These are phyloP conservation scores for Aporophyla nigra DNA, from an alignment of 2,888 invertebrate genomes.

Conservation along the genomic window DNA sequence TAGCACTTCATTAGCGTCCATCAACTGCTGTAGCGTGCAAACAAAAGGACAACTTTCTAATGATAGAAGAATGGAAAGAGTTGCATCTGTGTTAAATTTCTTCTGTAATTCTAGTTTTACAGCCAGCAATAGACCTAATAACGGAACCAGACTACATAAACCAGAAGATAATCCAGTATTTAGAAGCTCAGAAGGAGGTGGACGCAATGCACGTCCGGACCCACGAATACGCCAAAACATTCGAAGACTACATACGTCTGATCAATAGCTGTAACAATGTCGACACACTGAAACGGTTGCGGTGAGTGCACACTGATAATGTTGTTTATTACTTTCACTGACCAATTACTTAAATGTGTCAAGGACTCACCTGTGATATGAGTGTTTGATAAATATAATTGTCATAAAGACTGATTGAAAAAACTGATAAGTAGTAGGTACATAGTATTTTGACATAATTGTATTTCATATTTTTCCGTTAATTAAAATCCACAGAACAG, in stretches of 20 bases:
- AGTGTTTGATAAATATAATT: conserved; percentile 25
- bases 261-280: conserved; percentile 95
- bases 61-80: not conserved
- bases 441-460: conserved; percentile 3
- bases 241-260: conserved; percentile 96
- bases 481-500: conserved; percentile 6
- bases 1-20: too few relatives aligned
- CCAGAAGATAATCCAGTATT: conserved; percentile 95
- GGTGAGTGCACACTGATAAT: conserved; percentile 87
- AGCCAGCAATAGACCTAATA: conserved; percentile 95
- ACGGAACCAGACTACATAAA: conserved; percentile 98
- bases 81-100: not conserved
- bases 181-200: conserved; percentile 95
- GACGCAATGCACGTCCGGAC: conserved; percentile 95
- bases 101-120: conserved; percentile 92
- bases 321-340: conserved; percentile 62
- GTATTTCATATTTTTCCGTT: conserved; percentile 1
- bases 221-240: conserved; percentile 96
- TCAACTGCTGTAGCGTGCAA: too few relatives aligned
- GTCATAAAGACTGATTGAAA: conserved; percentile 11
- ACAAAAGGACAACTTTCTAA: not conserved
- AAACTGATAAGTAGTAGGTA: conserved; percentile 6
- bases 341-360: conserved; percentile 52
- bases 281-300: conserved; percentile 95
- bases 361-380: conserved; percentile 48